A percentile compares a stretch with the other conserved stretches of the same genome.
phyloP scores from a whole-genome alignment of 1,140 invertebrate species.

The Acromyrmex charruanus region DNA sequence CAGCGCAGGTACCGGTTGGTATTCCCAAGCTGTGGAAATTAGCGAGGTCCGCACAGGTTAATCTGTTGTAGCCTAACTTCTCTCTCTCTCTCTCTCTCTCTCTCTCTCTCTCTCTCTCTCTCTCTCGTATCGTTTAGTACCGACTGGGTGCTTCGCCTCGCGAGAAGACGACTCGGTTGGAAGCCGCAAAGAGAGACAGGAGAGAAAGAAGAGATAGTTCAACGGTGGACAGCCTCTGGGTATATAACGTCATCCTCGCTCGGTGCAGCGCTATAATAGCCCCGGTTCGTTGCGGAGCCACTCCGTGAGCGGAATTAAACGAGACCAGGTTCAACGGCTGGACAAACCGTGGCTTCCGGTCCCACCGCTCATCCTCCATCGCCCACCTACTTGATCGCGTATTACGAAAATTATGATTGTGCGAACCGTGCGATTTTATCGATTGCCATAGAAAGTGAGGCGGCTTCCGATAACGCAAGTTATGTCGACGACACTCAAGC shows the following conservation, averaged over 20 bases:
- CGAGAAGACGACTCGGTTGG: slow-evolving; percentile 19
- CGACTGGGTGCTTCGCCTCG: slow-evolving; percentile 5
- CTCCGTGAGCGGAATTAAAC: slow-evolving; percentile 76
- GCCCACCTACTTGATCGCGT: slow-evolving; percentile 38
- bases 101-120: slow-evolving; percentile 15
- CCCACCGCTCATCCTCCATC: slow-evolving; percentile 15
- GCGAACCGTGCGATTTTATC: slow-evolving; percentile 41
- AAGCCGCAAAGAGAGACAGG: slow-evolving; percentile 19
- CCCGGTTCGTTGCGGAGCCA: slow-evolving; percentile 68
- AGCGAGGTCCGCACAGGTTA: slow-evolving; percentile 59
- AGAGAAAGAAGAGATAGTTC: slow-evolving; percentile 50
- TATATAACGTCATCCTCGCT: slow-evolving; percentile 73
- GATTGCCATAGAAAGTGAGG: slow-evolving; percentile 20
- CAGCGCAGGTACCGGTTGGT: slow-evolving; percentile 36
- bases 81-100: slow-evolving; percentile 18
- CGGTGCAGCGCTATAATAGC: slow-evolving; percentile 70
- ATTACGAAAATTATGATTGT: slow-evolving; percentile 70
- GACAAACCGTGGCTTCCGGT: slow-evolving; percentile 75
- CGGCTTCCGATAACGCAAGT: slow-evolving; percentile 44
- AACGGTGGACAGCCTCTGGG: slow-evolving; percentile 66
- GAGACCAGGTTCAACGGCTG: slow-evolving; percentile 74
- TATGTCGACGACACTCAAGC: slow-evolving; percentile 29
- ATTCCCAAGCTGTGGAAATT: slow-evolving; percentile 71
- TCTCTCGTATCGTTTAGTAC: slow-evolving; percentile 38
- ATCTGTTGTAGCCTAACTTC: slow-evolving; percentile 48